Percentiles rank a stretch among this genome's conserved stretches.
Evolutionary conservation across 1,140 invertebrate genomes (phyloP).

Genomic region (Anastrepha ludens): DNA sequence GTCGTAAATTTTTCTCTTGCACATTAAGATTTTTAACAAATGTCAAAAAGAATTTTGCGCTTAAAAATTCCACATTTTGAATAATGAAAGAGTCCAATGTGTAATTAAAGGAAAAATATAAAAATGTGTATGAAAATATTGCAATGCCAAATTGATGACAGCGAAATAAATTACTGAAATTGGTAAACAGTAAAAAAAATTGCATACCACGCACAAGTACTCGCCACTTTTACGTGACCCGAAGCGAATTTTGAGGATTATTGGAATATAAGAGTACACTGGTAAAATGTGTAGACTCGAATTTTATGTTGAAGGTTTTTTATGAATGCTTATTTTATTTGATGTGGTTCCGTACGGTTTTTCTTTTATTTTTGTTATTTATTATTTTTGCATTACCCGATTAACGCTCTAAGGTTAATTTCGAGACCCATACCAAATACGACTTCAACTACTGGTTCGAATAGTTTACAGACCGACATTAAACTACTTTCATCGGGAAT

Average conservation of each 20-base stretch:
- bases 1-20: background rate
- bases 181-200: background rate
- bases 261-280: too few species aligned
- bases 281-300: too few species aligned
- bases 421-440: too few species aligned
- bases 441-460: too few species aligned
- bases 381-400: too few species aligned
- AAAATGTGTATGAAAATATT: background rate
- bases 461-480: too few species aligned
- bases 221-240: slow-evolving; percentile 15
- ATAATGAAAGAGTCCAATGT: background rate
- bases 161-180: background rate
- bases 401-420: too few species aligned
- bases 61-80: background rate
- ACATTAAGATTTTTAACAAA: background rate
- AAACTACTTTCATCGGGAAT: too few species aligned
- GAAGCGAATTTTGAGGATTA: background rate
- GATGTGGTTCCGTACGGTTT: too few species aligned
- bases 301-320: too few species aligned
- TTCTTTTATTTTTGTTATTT: too few species aligned
- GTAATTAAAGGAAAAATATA: background rate
- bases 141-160: background rate
- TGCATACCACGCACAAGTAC: background rate
- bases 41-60: slow-evolving; percentile 11
- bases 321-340: too few species aligned